A percentile compares a stretch with the other conserved stretches of the same genome.
Conservation (phyloP, 2,113 vertebrate genomes). For the Rallus limicola region DNA sequence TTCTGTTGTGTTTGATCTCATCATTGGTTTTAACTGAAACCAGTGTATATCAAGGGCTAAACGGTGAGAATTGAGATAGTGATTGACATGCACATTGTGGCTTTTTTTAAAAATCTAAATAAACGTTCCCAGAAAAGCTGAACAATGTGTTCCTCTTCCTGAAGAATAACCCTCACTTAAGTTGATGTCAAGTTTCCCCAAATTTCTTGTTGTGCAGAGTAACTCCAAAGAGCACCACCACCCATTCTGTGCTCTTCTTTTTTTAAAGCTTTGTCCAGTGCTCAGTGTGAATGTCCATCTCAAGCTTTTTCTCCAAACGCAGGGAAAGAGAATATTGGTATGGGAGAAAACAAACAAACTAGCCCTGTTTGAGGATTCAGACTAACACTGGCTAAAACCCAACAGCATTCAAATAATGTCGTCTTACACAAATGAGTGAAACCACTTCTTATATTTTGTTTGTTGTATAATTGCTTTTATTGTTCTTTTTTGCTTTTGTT, state of each 20-base stretch:
- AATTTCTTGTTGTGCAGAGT: not conserved
- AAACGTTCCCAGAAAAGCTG: not conserved
- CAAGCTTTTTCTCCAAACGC: not conserved
- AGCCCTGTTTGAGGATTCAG: not conserved
- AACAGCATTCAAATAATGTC: not conserved
- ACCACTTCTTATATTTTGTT: not conserved
- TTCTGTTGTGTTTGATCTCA: not conserved
- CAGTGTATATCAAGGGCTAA: not conserved
- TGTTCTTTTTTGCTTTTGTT: constrained; percentile 12
- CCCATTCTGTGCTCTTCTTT: not conserved
- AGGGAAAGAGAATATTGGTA: not conserved
- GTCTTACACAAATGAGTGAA: not conserved
- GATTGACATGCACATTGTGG: not conserved
- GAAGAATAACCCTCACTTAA: not conserved
- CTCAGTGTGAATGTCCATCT: not conserved
- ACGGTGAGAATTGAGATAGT: not conserved
- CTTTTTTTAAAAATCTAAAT: not conserved
- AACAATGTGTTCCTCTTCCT: not conserved
- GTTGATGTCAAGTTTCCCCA: not conserved
- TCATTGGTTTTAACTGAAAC: not conserved
- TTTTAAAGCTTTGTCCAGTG: not conserved
- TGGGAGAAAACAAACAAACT: not conserved
- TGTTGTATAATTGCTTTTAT: not conserved
- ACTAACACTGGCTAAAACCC: not conserved
- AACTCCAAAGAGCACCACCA: not conserved